Evolutionary conservation across 2,888 invertebrate genomes (phyloP).

Genomic region (Galerucella pusilla): DNA sequence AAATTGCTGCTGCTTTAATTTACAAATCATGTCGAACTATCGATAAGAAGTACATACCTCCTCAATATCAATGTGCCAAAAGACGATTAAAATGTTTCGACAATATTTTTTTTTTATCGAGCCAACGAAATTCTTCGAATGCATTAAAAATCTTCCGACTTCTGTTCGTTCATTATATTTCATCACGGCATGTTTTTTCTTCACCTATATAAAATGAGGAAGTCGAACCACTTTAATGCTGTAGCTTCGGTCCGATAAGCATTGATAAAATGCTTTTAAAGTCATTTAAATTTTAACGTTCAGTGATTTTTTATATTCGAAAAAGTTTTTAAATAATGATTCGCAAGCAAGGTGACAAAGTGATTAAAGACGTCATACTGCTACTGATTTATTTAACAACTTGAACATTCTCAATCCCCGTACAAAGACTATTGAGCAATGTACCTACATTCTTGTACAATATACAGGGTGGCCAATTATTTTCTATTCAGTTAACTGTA

Average conservation of each 20-base stretch:
- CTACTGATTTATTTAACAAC: constrained; percentile 8
- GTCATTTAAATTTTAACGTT: constrained; percentile 32
- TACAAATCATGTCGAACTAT: not conserved
- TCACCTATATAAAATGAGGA: constrained; percentile 31
- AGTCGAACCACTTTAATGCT: constrained; percentile 26
- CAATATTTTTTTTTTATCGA: constrained; percentile 1
- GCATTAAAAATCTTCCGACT: constrained; percentile 19
- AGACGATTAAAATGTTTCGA: not conserved
- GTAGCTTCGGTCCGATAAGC: constrained; percentile 29
- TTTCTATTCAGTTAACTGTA: too few relatives aligned
- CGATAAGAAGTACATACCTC: constrained; percentile 2
- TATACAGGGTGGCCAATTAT: too few relatives aligned
- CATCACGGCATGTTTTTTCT: constrained; percentile 9
- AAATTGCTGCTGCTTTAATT: not conserved
- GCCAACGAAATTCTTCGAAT: constrained; percentile 10
- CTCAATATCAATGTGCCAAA: constrained; percentile 1
- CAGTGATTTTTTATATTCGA: constrained; percentile 24
- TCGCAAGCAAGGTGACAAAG: constrained; percentile 10
- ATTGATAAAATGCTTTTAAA: constrained; percentile 37
- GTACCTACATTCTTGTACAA: too few relatives aligned
- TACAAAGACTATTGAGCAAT: too few relatives aligned
- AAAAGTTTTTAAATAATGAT: constrained; percentile 22
- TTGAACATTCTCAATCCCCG: too few relatives aligned
- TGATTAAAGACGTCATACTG: not conserved
- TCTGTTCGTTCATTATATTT: constrained; percentile 7